Conservation (phyloP, 2,797 vertebrate genomes). For the Chrysolophus pictus region DNA sequence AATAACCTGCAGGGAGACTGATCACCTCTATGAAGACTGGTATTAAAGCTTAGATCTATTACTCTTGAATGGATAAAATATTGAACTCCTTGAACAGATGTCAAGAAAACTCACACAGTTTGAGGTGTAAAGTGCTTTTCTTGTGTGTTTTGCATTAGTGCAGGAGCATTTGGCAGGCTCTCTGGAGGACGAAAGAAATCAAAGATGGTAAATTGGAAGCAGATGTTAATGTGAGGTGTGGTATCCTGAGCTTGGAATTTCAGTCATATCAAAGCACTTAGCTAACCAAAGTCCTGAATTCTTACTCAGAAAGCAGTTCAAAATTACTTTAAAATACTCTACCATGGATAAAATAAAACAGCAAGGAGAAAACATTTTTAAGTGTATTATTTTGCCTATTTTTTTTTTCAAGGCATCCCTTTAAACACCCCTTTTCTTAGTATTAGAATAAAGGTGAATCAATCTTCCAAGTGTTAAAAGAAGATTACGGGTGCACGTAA, state of each 20-base stretch:
- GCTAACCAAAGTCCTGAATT: not conserved
- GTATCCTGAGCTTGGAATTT: not conserved
- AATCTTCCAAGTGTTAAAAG: not conserved
- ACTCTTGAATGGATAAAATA: not conserved
- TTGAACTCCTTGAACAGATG: not conserved
- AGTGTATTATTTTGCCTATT: not conserved
- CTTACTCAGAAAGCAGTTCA: not conserved
- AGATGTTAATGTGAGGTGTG: not conserved
- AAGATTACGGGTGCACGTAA: not conserved
- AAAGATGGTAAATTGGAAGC: constrained; percentile 18
- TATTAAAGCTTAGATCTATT: constrained; percentile 7
- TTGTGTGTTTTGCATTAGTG: not conserved
- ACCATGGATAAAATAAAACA: not conserved
- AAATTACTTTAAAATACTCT: not conserved
- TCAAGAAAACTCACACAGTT: not conserved
- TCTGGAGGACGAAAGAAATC: constrained; percentile 18
- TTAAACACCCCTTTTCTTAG: not conserved
- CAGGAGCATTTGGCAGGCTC: not conserved
- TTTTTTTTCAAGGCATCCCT: not conserved
- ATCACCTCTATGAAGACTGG: not conserved
- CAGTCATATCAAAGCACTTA: not conserved
- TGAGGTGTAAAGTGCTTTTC: not conserved
- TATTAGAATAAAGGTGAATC: not conserved
- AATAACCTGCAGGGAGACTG: not conserved
- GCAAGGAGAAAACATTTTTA: not conserved